These are phyloP conservation scores for Ispidina lecontei DNA, from an alignment of 2,797 vertebrate species.

Conservation along the genomic window DNA sequence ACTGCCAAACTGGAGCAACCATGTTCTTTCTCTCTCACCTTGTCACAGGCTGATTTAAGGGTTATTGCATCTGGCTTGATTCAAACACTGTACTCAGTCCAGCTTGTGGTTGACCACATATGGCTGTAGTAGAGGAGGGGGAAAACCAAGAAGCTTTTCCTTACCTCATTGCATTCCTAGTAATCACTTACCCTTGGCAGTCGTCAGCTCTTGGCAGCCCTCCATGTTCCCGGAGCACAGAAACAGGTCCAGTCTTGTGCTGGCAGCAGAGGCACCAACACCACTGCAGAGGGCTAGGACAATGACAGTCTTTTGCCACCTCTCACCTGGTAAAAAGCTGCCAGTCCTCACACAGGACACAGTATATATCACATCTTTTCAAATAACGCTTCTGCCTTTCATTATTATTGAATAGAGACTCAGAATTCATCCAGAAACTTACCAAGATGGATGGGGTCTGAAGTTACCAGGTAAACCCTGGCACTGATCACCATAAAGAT, in stretches of 20 bases:
- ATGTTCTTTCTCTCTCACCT: background rate
- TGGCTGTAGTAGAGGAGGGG: background rate
- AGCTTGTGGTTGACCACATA: background rate
- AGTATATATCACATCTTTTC: background rate
- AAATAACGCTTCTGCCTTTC: background rate
- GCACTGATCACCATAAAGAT: background rate
- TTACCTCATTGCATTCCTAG: conserved; percentile 22
- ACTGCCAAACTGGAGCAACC: background rate
- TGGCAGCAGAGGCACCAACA: background rate
- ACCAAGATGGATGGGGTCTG: background rate
- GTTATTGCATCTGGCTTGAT: conserved; percentile 23
- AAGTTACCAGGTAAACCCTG: background rate
- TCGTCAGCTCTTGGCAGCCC: background rate
- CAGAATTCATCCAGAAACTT: background rate
- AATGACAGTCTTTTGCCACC: background rate
- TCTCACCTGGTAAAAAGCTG: background rate
- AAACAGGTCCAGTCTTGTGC: background rate
- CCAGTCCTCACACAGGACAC: background rate
- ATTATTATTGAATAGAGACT: background rate
- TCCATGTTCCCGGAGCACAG: background rate
- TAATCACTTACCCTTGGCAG: conserved; percentile 33
- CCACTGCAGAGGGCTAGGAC: background rate
- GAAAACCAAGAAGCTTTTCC: conserved; percentile 39
- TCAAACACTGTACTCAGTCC: background rate
- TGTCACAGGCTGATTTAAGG: background rate